A percentile compares a stretch with the other conserved stretches of the same genome.
These are phyloP conservation scores for Aphrophora alni DNA, from an alignment of 2,888 invertebrate genomes.

Conservation along the genomic window DNA sequence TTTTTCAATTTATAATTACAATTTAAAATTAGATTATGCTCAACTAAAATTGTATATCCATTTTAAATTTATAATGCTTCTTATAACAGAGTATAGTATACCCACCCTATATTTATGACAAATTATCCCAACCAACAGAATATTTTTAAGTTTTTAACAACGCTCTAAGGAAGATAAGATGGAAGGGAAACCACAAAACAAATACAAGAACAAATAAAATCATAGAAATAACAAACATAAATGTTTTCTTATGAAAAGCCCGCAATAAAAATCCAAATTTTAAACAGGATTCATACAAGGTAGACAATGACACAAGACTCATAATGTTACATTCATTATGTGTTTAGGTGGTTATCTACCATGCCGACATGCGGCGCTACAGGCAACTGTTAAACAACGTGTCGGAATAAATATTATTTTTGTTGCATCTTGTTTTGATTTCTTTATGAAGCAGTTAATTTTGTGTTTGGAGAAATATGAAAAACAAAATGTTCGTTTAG, in stretches of 20 bases:
- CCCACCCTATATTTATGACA: too few species aligned
- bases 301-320: slow-evolving; percentile 19
- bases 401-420: neutral
- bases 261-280: slow-evolving; percentile 29
- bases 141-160: too few species aligned
- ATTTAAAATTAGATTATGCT: too few species aligned
- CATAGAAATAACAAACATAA: neutral
- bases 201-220: neutral
- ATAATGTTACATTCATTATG: neutral
- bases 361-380: neutral
- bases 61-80: too few species aligned
- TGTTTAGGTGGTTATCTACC: neutral
- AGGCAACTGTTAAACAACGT: neutral
- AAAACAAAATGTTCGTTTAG: too few species aligned
- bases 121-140: too few species aligned
- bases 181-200: neutral
- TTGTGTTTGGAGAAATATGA: neutral
- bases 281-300: slow-evolving; percentile 23
- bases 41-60: too few species aligned
- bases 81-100: too few species aligned
- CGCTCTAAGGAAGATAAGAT: too few species aligned
- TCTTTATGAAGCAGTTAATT: neutral
- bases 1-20: too few species aligned
- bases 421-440: neutral
- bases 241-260: slow-evolving; percentile 11